Percentiles rank a stretch among this genome's conserved stretches.
Conservation (phyloP, 2,888 invertebrate species). For the Eurytoma adleriae region DNA sequence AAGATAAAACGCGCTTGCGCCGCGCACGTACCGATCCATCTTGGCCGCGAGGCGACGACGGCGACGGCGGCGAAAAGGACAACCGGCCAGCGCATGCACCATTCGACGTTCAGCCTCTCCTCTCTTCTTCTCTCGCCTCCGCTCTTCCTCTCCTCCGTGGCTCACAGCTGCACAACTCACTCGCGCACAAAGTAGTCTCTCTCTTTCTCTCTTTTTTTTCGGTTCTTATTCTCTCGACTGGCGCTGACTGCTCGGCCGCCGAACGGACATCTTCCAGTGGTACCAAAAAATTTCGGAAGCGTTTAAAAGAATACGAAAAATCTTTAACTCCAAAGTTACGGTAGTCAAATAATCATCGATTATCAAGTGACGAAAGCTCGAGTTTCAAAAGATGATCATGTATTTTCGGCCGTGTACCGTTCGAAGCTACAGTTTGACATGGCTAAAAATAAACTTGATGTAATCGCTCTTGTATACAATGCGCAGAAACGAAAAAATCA, state of each 20-base stretch:
- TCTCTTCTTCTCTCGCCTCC: neutral
- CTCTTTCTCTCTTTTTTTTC: neutral
- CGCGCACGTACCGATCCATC: slow-evolving; percentile 50
- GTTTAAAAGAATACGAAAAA: too few relatives aligned
- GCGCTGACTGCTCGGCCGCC: too few relatives aligned
- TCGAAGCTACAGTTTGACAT: slow-evolving; percentile 5
- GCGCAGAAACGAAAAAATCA: too few relatives aligned
- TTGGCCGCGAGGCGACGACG: slow-evolving; percentile 31
- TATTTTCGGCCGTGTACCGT: neutral
- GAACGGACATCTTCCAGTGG: too few relatives aligned
- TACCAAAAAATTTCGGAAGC: too few relatives aligned
- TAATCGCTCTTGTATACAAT: neutral
- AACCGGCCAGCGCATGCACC: slow-evolving; percentile 15
- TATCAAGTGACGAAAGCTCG: too few relatives aligned
- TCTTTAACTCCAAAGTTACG: too few relatives aligned
- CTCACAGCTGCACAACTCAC: slow-evolving; percentile 15
- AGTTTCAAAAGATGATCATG: neutral
- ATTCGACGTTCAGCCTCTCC: slow-evolving; percentile 30
- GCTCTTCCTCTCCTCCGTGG: neutral
- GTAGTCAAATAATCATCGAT: too few relatives aligned
- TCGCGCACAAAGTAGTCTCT: slow-evolving; percentile 7
- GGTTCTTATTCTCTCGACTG: neutral
- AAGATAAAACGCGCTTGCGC: slow-evolving; percentile 40
- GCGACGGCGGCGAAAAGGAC: slow-evolving; percentile 41
- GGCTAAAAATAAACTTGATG: slow-evolving; percentile 20